A percentile compares a stretch with the other conserved stretches of the same genome.
phyloP scores from a whole-genome alignment of 1,140 invertebrate genomes.

The Campoletis sonorensis region DNA sequence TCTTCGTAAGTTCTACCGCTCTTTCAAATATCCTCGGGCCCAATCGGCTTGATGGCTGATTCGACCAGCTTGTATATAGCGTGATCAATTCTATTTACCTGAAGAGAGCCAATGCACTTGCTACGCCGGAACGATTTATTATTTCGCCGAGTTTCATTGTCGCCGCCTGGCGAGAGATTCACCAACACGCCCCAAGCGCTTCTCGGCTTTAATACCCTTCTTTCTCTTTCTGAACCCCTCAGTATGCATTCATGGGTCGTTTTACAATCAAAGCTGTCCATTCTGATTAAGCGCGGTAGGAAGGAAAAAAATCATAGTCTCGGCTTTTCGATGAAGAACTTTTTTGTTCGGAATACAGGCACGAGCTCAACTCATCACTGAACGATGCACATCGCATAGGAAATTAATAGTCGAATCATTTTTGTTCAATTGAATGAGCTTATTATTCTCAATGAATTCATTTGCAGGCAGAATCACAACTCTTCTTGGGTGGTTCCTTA shows the following conservation, averaged over 20 bases:
- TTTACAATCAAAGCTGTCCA: background rate
- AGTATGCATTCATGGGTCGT: background rate
- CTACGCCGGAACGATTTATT: conserved; percentile 63
- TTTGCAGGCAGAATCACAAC: too few relatives aligned
- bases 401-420: too few relatives aligned
- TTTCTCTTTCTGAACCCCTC: background rate
- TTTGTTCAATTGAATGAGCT: too few relatives aligned
- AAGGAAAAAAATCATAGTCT: background rate
- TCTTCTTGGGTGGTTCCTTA: too few relatives aligned
- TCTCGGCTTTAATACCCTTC: background rate
- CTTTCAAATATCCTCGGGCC: background rate
- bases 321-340: too few relatives aligned
- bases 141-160: conserved; percentile 57
- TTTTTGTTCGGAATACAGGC: too few relatives aligned
- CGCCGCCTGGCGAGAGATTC: conserved; percentile 29
- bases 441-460: too few relatives aligned
- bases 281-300: conserved; percentile 1
- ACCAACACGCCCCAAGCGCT: background rate
- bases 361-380: too few relatives aligned
- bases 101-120: conserved; percentile 59
- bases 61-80: conserved; percentile 53
- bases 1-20: background rate
- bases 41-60: too few relatives aligned
- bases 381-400: too few relatives aligned
- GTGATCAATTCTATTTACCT: conserved; percentile 67